Base-by-base conservation (phyloP, 1,140 invertebrate genomes). In the Apis dorsata region DNA sequence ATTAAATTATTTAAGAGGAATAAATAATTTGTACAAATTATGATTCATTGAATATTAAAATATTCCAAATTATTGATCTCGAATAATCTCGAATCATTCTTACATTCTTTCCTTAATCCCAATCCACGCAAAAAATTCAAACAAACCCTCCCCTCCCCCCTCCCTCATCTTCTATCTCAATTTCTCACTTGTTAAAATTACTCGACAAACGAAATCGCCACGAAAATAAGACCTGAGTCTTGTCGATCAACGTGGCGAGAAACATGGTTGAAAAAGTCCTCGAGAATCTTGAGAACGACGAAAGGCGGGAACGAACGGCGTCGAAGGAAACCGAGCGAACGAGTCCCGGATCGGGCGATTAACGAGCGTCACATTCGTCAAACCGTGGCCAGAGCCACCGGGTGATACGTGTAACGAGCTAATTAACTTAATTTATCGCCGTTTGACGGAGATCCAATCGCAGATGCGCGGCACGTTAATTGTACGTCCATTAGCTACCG, bases 371-470 rank as follows among this genome's bases (percentile, higher is more conserved):
- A 86, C 90, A 90, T 91, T 91, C 90, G 89, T 90, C 90, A 90
- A 90, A 90, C 84, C 79, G 69, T 66, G 76, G 55, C 86, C 71
- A 84, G 83, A 83, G 81, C 87, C 66, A 83, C 80, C 57, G 86
- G 87, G 71, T 86, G 84, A 87, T 87, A 87, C 83, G 88, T 89
- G 86, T 91, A 91, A 90, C 88, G 90, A 90, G 91, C 87, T 92
- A 91, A 92, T 92, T 91, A 91, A 92, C 86, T 91, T 90, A 90
- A 92, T 92, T 92, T 91, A 92, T 91, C 88, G 90, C 79, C 89
- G 87, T 87, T 92, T 89, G 85, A 87, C 90, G 87, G 75, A 77
- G 87, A 91, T 92, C 87, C 90, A 90, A 91, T 90, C 86, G 87
- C 77, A 92, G 90, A 92, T 90, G 88, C 83, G 85, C 84, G 86